Conservation (phyloP, 2,888 invertebrate genomes). For the Dryadula phaetusa region DNA sequence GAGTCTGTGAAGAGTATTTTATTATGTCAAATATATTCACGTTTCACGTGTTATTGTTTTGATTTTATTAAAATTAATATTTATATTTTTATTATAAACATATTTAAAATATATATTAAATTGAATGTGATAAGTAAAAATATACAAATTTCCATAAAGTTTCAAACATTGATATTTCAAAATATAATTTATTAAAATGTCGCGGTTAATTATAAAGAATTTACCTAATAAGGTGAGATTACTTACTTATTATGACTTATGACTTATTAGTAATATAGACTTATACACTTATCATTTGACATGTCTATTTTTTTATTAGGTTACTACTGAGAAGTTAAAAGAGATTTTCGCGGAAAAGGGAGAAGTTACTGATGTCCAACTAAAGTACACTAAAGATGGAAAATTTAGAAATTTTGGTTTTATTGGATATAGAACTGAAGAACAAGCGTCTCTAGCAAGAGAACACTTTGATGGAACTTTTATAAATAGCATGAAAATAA, state of each 20-base stretch:
- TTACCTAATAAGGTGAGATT: conserved; percentile 91
- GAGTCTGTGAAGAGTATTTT: no score
- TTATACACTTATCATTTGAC: conserved; percentile 8
- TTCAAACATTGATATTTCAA: conserved; percentile 4
- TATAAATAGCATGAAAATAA: conserved; percentile 92
- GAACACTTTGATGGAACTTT: conserved; percentile 93
- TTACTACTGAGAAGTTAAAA: conserved; percentile 90
- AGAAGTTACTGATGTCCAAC: conserved; percentile 95
- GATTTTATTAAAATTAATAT: conserved; percentile 26
- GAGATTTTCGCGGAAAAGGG: conserved; percentile 92
- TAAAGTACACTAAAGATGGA: conserved; percentile 96
- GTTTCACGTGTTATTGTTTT: conserved; percentile 45
- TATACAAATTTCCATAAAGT: background rate
- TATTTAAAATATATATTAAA: background rate
- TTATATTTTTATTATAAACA: background rate
- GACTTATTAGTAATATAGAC: no score
- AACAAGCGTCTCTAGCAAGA: conserved; percentile 91
- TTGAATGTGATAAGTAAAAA: background rate
- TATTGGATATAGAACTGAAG: conserved; percentile 93
- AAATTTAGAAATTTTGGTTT: conserved; percentile 97
- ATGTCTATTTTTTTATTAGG: conserved; percentile 79
- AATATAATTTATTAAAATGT: conserved; percentile 82
- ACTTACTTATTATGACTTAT: background rate
- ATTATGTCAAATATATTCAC: conserved; percentile 31
- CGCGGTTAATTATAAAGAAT: conserved; percentile 95